Conservation (phyloP, 2,113 vertebrate species). For the Okapia johnstoni region DNA sequence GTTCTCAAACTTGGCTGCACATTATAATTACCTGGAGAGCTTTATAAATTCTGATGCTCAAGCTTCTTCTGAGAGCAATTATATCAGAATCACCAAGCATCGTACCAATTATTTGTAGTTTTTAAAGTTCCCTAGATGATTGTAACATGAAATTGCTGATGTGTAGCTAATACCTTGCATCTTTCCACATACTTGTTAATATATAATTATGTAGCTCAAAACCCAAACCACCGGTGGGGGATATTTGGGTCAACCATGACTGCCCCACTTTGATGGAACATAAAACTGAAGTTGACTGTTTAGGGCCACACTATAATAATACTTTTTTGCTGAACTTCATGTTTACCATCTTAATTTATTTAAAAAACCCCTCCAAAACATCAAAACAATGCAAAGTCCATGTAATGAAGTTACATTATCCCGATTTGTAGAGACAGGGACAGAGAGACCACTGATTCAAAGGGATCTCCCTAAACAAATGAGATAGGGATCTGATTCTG, state of each 20-base stretch:
- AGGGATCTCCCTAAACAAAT: not conserved
- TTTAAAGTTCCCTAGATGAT: conserved; percentile 23
- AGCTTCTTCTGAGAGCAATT: not conserved
- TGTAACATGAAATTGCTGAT: not conserved
- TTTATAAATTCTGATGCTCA: conserved; percentile 3
- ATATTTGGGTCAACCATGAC: not conserved
- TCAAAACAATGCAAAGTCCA: not conserved
- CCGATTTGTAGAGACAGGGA: not conserved
- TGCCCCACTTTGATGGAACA: not conserved
- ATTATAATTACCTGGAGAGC: not conserved
- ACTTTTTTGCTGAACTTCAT: not conserved
- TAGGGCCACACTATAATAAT: not conserved
- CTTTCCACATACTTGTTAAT: not conserved
- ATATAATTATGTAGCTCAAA: not conserved
- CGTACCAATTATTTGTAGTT: not conserved
- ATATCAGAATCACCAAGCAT: not conserved
- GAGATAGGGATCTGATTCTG: not conserved
- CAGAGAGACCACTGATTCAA: not conserved
- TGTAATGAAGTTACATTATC: not conserved
- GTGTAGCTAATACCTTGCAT: not conserved
- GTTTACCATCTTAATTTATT: not conserved
- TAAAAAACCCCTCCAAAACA: not conserved
- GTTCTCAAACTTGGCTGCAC: not conserved
- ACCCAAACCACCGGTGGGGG: not conserved
- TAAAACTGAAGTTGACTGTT: not conserved